Conservation (phyloP, 2,888 invertebrate genomes). For the Molanna angustata region DNA sequence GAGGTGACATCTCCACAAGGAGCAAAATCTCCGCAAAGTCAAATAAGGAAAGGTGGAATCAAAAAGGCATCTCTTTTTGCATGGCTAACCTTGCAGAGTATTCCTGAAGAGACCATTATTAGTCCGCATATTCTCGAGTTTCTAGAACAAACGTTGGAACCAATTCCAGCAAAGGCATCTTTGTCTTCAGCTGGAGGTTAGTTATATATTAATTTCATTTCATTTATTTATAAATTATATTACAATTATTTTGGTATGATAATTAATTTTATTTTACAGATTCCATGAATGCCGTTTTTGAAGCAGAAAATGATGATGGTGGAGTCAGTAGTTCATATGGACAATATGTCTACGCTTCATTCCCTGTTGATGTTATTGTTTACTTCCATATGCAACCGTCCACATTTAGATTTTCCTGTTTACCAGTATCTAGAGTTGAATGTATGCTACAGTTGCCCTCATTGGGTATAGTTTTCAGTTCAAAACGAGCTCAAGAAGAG, state of each 20-base stretch:
- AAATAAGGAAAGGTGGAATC: constrained; percentile 57
- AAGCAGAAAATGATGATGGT: constrained; percentile 33
- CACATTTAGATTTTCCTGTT: constrained; percentile 92
- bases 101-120: constrained; percentile 96
- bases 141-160: constrained; percentile 94
- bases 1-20: constrained; percentile 53
- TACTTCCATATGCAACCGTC: constrained; percentile 98
- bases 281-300: constrained; percentile 28
- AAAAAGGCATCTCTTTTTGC: constrained; percentile 90
- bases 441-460: constrained; percentile 94
- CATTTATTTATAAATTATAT: neutral
- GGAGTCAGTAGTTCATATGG: constrained; percentile 63
- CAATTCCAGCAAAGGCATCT: constrained; percentile 73
- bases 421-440: constrained; percentile 93
- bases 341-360: constrained; percentile 86
- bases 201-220: neutral
- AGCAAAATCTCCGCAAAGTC: constrained; percentile 34
- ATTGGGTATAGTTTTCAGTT: constrained; percentile 96
- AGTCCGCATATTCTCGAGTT: constrained; percentile 97
- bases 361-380: constrained; percentile 98
- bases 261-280: constrained; percentile 20
- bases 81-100: constrained; percentile 95
- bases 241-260: neutral
- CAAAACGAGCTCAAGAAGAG: constrained; percentile 81
- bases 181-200: constrained; percentile 42